phyloP scores from a whole-genome alignment of 2,113 vertebrate genomes.

The Stegostoma tigrinum region DNA sequence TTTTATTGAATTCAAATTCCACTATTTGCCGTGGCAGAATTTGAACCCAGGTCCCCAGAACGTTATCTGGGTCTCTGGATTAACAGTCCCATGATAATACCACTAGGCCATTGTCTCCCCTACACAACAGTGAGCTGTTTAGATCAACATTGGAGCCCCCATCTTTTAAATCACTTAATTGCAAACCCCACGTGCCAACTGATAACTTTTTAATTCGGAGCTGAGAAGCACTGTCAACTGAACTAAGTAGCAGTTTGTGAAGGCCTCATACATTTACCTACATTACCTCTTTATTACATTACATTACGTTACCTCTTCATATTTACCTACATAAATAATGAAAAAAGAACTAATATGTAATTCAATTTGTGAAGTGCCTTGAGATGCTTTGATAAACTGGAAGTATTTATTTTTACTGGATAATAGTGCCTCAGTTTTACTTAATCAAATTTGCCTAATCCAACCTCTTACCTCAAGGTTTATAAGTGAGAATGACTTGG shows the following conservation, averaged over 20 bases:
- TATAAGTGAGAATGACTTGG: neutral
- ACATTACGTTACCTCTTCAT: too few species aligned
- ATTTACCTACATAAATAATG: neutral
- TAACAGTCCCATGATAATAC: too few species aligned
- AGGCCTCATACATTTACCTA: neutral
- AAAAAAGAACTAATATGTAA: neutral
- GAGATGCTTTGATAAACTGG: neutral
- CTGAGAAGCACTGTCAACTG: neutral
- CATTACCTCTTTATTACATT: too few species aligned
- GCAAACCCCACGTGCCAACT: neutral
- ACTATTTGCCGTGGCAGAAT: too few species aligned
- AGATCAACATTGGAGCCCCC: neutral
- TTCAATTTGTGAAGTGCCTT: neutral
- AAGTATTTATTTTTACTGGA: neutral
- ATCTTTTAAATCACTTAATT: neutral
- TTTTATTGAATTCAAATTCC: too few species aligned
- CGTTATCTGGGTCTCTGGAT: too few species aligned
- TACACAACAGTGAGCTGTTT: too few species aligned
- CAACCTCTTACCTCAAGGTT: neutral
- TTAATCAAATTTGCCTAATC: neutral
- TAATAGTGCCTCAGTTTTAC: neutral
- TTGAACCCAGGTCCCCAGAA: too few species aligned
- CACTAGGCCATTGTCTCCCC: too few species aligned
- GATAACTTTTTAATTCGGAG: neutral
- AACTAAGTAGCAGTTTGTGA: neutral